These are phyloP conservation scores for Zeus faber DNA, from an alignment of 2,113 vertebrate genomes.

Conservation along the genomic window DNA sequence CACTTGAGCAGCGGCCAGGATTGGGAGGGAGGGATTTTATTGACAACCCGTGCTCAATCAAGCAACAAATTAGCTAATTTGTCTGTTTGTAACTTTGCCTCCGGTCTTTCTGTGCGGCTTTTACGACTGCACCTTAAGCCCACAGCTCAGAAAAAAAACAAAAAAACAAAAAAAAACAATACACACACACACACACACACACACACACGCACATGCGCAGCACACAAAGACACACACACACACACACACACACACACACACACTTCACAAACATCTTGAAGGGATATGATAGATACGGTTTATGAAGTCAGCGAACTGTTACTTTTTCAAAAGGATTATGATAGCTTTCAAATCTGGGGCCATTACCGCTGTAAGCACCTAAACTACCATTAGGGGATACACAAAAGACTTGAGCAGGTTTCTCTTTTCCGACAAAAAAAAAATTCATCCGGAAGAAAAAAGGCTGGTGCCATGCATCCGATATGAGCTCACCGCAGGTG, in stretches of 20 bases:
- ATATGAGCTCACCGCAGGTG: too few relatives aligned
- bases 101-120: slow-evolving; percentile 36
- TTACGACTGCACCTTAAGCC: slow-evolving; percentile 18
- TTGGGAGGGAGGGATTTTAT: slow-evolving; percentile 49
- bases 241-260: neutral
- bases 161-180: neutral
- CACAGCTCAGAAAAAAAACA: too few relatives aligned
- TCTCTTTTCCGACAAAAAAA: slow-evolving; percentile 46
- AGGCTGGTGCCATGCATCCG: slow-evolving; percentile 26
- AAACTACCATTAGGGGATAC: slow-evolving; percentile 37
- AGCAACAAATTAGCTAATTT: slow-evolving; percentile 57
- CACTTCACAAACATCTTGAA: slow-evolving; percentile 35
- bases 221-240: neutral
- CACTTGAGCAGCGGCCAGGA: slow-evolving; percentile 26
- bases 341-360: slow-evolving; percentile 51
- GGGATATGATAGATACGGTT: slow-evolving; percentile 43
- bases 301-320: slow-evolving; percentile 49
- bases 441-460: slow-evolving; percentile 45
- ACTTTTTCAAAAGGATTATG: slow-evolving; percentile 45
- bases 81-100: slow-evolving; percentile 57
- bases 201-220: neutral
- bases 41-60: slow-evolving; percentile 53
- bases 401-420: slow-evolving; percentile 42
- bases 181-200: slow-evolving; percentile 1
- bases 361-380: slow-evolving; percentile 50